These are phyloP conservation scores for Phylloscopus trochilus DNA, from an alignment of 2,113 vertebrate species.

Conservation along the genomic window DNA sequence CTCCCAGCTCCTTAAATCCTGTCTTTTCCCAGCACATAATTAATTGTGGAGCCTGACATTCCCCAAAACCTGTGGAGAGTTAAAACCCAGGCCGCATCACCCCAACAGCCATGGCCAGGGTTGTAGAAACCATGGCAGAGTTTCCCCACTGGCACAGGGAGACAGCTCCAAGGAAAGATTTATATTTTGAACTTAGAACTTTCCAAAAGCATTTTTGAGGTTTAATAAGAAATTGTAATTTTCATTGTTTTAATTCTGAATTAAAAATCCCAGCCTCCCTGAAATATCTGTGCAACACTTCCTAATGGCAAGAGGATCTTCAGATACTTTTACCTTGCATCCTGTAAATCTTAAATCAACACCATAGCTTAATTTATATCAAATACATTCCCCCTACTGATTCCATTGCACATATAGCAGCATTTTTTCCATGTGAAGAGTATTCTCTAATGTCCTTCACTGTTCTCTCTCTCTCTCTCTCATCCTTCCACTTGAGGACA, in stretches of 20 bases:
- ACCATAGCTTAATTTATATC: background rate
- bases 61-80: background rate
- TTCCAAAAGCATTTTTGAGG: background rate
- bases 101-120: background rate
- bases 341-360: background rate
- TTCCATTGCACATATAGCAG: slow-evolving; percentile 3
- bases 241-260: background rate
- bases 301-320: background rate
- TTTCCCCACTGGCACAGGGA: background rate
- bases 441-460: slow-evolving; percentile 40
- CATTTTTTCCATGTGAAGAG: slow-evolving; percentile 24
- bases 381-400: background rate
- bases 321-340: background rate
- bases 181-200: background rate
- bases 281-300: background rate
- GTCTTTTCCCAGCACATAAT: background rate
- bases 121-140: background rate
- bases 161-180: background rate
- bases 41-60: background rate
- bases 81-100: background rate
- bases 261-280: background rate
- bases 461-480: background rate
- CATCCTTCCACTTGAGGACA: slow-evolving; percentile 40
- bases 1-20: background rate
- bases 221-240: background rate